Evolutionary conservation across 2,797 vertebrate genomes (phyloP).

Genomic region (Gobio occitaniae): DNA sequence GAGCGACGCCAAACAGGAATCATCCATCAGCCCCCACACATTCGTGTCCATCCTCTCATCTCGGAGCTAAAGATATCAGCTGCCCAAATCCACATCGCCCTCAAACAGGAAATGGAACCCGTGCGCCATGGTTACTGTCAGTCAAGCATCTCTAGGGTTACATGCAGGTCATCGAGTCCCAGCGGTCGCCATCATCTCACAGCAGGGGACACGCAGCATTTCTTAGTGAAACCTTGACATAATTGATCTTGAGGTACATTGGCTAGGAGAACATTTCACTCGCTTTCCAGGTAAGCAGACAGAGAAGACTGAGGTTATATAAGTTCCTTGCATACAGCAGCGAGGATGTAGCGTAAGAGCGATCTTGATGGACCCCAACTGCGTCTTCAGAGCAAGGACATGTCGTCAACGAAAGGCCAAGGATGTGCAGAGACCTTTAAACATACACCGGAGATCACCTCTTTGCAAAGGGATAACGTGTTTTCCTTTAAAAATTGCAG

Average conservation of each 20-base stretch:
- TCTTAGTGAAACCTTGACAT: conserved; percentile 18
- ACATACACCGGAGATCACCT: not conserved
- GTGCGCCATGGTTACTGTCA: conserved; percentile 33
- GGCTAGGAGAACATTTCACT: conserved; percentile 26
- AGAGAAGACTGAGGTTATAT: conserved; percentile 15
- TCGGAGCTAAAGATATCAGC: conserved; percentile 63
- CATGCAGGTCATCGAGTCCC: conserved; percentile 32
- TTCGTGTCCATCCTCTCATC: conserved; percentile 68
- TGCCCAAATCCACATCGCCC: not conserved
- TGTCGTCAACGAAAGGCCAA: not conserved
- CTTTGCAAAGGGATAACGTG: conserved; percentile 2
- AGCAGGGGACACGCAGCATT: not conserved
- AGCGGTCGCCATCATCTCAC: conserved; percentile 14
- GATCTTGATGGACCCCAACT: not conserved
- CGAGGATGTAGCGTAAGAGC: not conserved
- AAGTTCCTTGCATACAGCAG: not conserved
- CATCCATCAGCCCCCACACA: conserved; percentile 67
- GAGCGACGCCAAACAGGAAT: conserved; percentile 67
- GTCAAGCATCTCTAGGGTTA: conserved; percentile 31
- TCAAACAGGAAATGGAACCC: conserved; percentile 39
- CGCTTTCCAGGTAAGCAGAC: conserved; percentile 25
- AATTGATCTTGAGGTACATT: conserved; percentile 26
- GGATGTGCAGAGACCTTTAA: conserved; percentile 13
- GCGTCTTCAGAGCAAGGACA: conserved; percentile 6
- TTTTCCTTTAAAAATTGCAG: not conserved